Conservation (phyloP, 2,113 vertebrate genomes). For the Oreochromis niloticus region DNA sequence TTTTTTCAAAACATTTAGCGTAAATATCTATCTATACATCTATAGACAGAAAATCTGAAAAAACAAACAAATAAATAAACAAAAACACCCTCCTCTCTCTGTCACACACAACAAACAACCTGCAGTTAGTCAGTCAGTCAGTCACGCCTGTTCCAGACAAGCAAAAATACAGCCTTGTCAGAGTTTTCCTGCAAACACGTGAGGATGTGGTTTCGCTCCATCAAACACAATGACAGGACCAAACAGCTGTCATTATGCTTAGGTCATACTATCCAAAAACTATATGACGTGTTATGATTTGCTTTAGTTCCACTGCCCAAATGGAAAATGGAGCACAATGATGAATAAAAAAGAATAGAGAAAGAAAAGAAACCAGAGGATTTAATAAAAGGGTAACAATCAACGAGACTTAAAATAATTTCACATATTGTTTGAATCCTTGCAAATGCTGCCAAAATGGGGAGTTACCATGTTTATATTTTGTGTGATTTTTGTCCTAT, state of each 20-base stretch:
- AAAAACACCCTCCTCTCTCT: background rate
- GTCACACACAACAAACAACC: slow-evolving; percentile 18
- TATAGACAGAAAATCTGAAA: background rate
- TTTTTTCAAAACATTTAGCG: background rate
- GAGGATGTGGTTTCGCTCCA: slow-evolving; percentile 54
- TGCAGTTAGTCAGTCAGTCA: background rate
- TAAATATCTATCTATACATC: background rate
- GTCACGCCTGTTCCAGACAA: slow-evolving; percentile 29
- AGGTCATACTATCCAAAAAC: slow-evolving; percentile 40
- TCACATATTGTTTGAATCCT: background rate
- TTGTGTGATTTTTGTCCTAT: background rate
- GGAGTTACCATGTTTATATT: background rate
- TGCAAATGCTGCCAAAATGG: background rate
- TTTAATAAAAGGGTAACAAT: background rate
- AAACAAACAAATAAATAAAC: background rate
- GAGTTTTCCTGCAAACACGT: slow-evolving; percentile 37
- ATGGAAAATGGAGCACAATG: background rate
- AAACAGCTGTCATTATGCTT: slow-evolving; percentile 28
- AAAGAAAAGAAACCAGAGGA: background rate
- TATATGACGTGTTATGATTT: slow-evolving; percentile 26
- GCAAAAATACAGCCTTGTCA: slow-evolving; percentile 26
- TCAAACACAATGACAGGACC: slow-evolving; percentile 52
- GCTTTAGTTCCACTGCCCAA: background rate
- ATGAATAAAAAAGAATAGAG: background rate
- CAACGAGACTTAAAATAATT: background rate